Evolutionary conservation across 2,888 invertebrate genomes (phyloP), one percentile per base, ranked within the genome.

Genomic region (Drosophila gaucha): DNA sequence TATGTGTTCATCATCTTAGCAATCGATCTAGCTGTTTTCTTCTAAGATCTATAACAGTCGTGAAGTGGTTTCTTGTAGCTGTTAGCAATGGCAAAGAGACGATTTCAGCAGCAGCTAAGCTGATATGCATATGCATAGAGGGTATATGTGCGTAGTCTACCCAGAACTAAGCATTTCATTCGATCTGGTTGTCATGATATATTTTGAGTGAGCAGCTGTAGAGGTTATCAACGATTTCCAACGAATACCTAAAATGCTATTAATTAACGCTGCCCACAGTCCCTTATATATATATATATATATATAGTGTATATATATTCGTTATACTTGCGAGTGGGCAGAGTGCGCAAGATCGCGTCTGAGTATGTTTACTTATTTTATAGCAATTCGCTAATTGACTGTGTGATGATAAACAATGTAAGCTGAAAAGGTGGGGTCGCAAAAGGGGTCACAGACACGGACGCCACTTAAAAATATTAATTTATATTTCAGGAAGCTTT

Each of bases 361-460:
- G 66, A 62, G 59, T 64, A 54, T 73, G 76, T 76, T 67, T 49
- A 59, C 67, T 67, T n/a, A n/a, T 54, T 77, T 67, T 52, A 56
- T 70, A 63, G 31, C 26, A 44, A 36, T 36, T 10, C 39, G 74
- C 74, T 59, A 67, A 80, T 58, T 60, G 74, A 51, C 43, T 26
- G 31, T 14, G 9, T 36, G 46, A 31, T 31, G 46, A 46, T 14
- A 36, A 36, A 31, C 41, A n/a, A 24, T 26, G 31, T 44, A 31
- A 31, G 1, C 18, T 18, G 10, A 20, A 16, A 14, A 31, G 31
- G 20, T 22, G 22, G 20, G 46, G 30, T 46, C 31, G 47, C 10
- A n/a, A 22, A 18, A 12, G 20, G 44, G 58, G 57, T 55, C 59
- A 67, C 63, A 28, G 43, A 43, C 28, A 24, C 39, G 43, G 10